Conservation (phyloP, 2,797 vertebrate genomes). For the Coilia nasus region DNA sequence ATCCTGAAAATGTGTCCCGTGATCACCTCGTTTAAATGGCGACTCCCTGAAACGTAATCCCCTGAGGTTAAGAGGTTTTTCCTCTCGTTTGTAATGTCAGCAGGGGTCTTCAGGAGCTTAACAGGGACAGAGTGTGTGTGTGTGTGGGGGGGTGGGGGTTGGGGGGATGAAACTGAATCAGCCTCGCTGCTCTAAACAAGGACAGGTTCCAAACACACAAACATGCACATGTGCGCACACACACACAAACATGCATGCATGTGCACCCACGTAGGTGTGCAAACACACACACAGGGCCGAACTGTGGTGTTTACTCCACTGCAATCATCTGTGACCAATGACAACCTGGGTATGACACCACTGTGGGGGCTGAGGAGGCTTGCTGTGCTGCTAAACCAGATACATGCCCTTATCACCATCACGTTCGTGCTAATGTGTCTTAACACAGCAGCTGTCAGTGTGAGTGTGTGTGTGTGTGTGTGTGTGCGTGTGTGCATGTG, state of each 20-base stretch:
- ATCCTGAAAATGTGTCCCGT: background rate
- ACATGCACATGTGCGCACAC: constrained; percentile 26
- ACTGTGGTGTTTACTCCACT: background rate
- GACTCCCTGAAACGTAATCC: background rate
- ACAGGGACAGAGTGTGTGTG: background rate
- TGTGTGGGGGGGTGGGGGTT: no score
- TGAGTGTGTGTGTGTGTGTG: constrained; percentile 50
- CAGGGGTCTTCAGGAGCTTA: background rate
- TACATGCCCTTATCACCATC: constrained; percentile 1
- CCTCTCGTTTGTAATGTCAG: background rate
- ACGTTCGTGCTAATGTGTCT: background rate
- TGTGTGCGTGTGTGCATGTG: constrained; percentile 38
- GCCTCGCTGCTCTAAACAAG: no score
- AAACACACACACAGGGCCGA: constrained; percentile 1
- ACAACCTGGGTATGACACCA: background rate
- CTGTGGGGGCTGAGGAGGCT: background rate
- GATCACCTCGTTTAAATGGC: background rate
- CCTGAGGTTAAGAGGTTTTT: background rate
- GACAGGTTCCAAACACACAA: background rate
- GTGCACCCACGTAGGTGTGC: constrained; percentile 22
- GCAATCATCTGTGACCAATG: background rate
- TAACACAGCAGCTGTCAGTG: constrained; percentile 49
- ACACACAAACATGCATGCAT: constrained; percentile 28
- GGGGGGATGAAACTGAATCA: no score
- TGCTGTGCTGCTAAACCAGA: constrained; percentile 2